Evolutionary conservation across 1,140 invertebrate species (phyloP).

Genomic region (Diuraphis noxia): DNA sequence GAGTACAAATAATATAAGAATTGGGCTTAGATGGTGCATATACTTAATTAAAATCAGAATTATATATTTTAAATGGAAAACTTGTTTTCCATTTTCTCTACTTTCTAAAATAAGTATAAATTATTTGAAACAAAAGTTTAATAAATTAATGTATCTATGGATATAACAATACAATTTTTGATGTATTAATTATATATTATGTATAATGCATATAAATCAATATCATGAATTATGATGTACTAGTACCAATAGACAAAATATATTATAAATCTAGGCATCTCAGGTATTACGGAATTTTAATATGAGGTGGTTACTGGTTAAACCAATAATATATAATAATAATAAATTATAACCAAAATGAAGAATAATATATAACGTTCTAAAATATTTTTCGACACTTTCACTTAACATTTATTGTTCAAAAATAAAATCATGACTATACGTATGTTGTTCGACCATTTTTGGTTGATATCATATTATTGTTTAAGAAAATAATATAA

Average conservation of each 20-base stretch:
- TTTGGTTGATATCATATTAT: background rate
- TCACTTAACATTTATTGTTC: background rate
- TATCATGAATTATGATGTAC: background rate
- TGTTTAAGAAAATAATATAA: background rate
- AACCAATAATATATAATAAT: background rate
- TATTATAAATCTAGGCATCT: background rate
- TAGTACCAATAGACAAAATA: background rate
- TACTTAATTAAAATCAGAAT: background rate
- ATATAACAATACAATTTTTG: background rate
- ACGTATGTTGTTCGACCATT: background rate
- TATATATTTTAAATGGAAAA: background rate
- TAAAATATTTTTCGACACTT: background rate
- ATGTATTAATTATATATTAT: background rate
- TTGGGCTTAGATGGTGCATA: background rate
- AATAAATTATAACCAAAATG: background rate
- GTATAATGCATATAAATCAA: background rate
- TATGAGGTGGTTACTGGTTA: background rate
- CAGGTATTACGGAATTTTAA: background rate
- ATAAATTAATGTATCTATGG: background rate
- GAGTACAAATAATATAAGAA: background rate
- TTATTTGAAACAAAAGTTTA: background rate
- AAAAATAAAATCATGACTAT: background rate
- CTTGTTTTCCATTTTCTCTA: constrained; percentile 10
- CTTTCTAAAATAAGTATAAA: background rate
- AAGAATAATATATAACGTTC: background rate